phyloP scores from a whole-genome alignment of 2,113 vertebrate genomes.

The Leptosomus discolor region DNA sequence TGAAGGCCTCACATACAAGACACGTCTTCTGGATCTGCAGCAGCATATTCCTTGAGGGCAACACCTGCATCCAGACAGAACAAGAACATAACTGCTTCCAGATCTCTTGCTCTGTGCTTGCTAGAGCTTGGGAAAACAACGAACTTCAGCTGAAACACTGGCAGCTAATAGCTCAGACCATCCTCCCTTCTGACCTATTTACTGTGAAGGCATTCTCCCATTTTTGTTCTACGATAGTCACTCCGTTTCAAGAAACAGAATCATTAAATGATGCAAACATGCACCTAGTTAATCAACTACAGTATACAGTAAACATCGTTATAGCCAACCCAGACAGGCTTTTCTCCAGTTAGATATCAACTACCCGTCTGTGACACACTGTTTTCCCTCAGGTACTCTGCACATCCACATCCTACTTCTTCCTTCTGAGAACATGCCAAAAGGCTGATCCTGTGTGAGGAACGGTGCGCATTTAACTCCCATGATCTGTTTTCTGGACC shows the following conservation, averaged over 20 bases:
- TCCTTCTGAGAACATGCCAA: neutral
- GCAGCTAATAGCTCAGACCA: neutral
- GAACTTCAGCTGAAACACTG: neutral
- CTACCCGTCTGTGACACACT: neutral
- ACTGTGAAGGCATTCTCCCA: neutral
- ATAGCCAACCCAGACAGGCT: neutral
- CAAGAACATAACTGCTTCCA: neutral
- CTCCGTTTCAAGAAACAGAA: neutral
- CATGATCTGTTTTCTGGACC: neutral
- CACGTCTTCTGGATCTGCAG: neutral
- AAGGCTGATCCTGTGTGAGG: neutral
- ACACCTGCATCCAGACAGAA: neutral
- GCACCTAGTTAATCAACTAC: neutral
- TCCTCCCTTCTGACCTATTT: neutral
- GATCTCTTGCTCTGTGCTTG: neutral
- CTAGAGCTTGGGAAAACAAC: neutral
- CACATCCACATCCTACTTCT: neutral
- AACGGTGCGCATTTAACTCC: rapidly evolving
- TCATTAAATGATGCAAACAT: neutral
- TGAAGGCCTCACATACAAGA: neutral
- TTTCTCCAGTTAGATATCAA: neutral
- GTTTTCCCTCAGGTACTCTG: neutral
- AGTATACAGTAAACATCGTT: neutral
- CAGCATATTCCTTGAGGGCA: neutral
- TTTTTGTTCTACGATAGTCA: neutral